Conservation (phyloP, 2,113 vertebrate genomes). For the Stigmatopora nigra region DNA sequence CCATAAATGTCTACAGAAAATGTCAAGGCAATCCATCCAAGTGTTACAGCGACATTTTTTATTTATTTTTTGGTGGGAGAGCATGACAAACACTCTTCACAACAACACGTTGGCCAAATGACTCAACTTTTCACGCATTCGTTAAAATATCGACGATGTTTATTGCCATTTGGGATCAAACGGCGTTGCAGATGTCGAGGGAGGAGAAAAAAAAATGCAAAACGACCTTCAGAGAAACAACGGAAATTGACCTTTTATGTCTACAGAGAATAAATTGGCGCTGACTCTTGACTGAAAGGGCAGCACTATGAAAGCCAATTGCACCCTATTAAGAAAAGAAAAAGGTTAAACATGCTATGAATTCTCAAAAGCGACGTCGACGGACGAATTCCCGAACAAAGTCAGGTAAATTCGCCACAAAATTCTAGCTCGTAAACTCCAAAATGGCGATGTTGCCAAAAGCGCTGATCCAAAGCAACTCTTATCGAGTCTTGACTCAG, state of each 20-base stretch:
- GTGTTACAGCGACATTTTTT: not conserved
- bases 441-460: not conserved
- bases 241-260: conserved; percentile 52
- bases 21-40: not conserved
- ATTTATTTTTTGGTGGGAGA: not conserved
- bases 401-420: conserved; percentile 5
- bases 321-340: conserved; percentile 30
- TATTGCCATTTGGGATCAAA: conserved; percentile 20
- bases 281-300: conserved; percentile 48
- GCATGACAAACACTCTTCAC: not conserved
- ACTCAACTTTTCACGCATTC: not conserved
- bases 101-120: not conserved
- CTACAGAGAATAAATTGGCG: conserved; percentile 46
- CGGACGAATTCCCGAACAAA: conserved; percentile 3
- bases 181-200: conserved; percentile 15
- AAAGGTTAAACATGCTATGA: conserved; percentile 46
- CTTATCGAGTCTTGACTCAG: conserved; percentile 3
- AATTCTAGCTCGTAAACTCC: not conserved
- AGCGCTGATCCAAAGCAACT: not conserved
- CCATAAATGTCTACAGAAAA: conserved; percentile 1
- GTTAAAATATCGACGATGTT: conserved; percentile 9
- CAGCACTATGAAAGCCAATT: conserved; percentile 47
- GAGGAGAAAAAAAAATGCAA: conserved; percentile 18
- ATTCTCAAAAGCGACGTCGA: conserved; percentile 31
- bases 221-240: conserved; percentile 34